A percentile compares a stretch with the other conserved stretches of the same genome.
Conservation (phyloP, 2,797 vertebrate genomes). For the Pseudochaenichthys georgianus region DNA sequence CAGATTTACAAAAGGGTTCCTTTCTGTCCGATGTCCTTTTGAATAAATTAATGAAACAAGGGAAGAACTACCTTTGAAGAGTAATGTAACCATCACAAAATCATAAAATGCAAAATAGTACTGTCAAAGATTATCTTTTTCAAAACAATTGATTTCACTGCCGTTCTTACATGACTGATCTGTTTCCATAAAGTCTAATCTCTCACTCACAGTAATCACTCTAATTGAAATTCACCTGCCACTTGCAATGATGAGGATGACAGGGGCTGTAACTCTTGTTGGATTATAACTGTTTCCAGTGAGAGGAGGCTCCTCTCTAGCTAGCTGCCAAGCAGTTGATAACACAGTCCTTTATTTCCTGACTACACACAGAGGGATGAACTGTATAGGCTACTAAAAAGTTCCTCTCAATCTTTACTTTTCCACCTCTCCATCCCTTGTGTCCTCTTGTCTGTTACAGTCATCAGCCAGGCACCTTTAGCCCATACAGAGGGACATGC, state of each 20-base stretch:
- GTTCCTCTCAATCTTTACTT: slow-evolving; percentile 44
- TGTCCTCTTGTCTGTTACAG: slow-evolving; percentile 64
- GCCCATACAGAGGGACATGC: slow-evolving; percentile 40
- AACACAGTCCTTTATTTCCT: slow-evolving; percentile 53
- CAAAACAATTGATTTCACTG: neutral
- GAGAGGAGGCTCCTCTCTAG: slow-evolving; percentile 24
- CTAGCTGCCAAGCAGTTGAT: slow-evolving; percentile 62
- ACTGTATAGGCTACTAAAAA: slow-evolving; percentile 60
- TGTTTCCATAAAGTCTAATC: neutral
- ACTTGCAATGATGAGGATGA: slow-evolving; percentile 2
- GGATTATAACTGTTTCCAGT: slow-evolving; percentile 51
- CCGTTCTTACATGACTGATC: neutral
- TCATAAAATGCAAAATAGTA: neutral
- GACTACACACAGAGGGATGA: slow-evolving; percentile 64
- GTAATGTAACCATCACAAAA: neutral
- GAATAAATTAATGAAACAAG: no score
- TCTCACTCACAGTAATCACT: slow-evolving; percentile 11
- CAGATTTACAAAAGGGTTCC: no score
- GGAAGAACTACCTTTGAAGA: neutral
- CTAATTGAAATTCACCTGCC: slow-evolving; percentile 5
- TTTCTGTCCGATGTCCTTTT: no score
- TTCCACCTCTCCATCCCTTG: slow-evolving; percentile 28
- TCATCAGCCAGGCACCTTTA: slow-evolving; percentile 62
- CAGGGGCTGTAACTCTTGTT: slow-evolving; percentile 38
- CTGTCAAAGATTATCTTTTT: neutral